Base-by-base conservation (phyloP, 2,113 vertebrate species). In the Peromyscus californicus region DNA sequence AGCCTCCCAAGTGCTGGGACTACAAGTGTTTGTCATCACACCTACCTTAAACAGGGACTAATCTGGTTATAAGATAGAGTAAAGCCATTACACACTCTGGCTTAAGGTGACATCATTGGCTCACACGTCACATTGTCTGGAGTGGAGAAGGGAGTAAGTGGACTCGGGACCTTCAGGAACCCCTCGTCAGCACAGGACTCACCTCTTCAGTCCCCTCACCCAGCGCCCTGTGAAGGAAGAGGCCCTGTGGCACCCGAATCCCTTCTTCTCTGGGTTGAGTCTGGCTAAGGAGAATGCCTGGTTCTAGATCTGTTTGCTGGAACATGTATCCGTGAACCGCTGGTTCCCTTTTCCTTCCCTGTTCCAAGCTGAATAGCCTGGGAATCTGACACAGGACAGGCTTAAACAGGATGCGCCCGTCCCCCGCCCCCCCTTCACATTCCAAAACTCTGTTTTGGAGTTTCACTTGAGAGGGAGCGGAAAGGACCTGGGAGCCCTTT, bases 151-250 rank as follows among this genome's bases (percentile, higher is more conserved):
- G 69, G 7, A 63, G 29, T 59, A 26, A 26, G 21, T 36, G 54
- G 75, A 7, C 16, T 75, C 5, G 16, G 48, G 63, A 19, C 33
- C 67, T 26, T 69, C 22, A 74, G 48, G 19, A 48, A 54, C 31
- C 12, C 0, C 19, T 48, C 0, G 0, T 7, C 13, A 8, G 13
- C 59, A 7, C 22, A 36, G 65, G 24, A 54, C 72, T 36, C 42
- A 0, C 57, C 59, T 89, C 36, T 65, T 0, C 1, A 22, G 42
- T 89, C 54, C 89, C 76, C 33, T 85, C 13, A 51, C 26, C 39
- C 79, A 17, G 31, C 12, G 24, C 33, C 51, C 12, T 0, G 26
- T 51, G 6, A 86, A 87, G 42, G 22, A 8, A 39, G 21, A 54
- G 22, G 24, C 33, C 51, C 12, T 0, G 26, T 51, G 6, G 19